Evolutionary conservation across 2,797 vertebrate genomes (phyloP), one percentile per base, ranked within the genome.

Genomic region (Silurus aristotelis): DNA sequence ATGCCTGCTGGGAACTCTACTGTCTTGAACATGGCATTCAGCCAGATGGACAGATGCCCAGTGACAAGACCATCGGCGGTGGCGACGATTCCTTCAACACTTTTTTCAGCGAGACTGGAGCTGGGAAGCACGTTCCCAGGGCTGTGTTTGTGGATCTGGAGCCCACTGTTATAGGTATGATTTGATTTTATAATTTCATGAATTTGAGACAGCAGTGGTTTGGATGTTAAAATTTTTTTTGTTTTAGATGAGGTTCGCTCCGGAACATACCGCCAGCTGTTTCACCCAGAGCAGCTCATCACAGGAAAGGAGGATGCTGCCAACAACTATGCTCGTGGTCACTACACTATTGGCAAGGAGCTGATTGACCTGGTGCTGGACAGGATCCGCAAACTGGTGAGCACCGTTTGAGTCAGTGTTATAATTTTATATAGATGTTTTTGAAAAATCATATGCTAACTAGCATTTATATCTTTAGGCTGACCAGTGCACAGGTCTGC

Each of bases 141-240:
- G 96, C 96, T 78, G 95, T 97, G 84, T 97, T 96, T 3, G 95
- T 97, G 89, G 96, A 96, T 87, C 89, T 96, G 93, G 96, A 96
- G 66, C 96, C 96, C 78, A 96, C 96, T 0, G 96, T 96, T 67
- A 96, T 96, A 5, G 96, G 95, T 96, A 89, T 92, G 86, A 46
- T 70, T 70, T 58, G 46, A 73, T 73, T 6, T 71, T 52, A 25
- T 25, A 17, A 19, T 43, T 20, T 38, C 43, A 72, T 6, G 22
- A n/a, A 31, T 70, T 14, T 70, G 4, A 48, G 22, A 17, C 80
- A 43, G 22, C 72, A 73, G 43, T 73, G 71, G 12, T 25, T 46
- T 73, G 20, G 43, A 46, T 0, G 43, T 48, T 7, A 71, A 48
- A 22, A 19, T n/a, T 13, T 6, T 14, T 2, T 58, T 73, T 25